These are phyloP conservation scores for Callyntrura sp. DNA, from an alignment of 2,888 invertebrate species.

Conservation along the genomic window DNA sequence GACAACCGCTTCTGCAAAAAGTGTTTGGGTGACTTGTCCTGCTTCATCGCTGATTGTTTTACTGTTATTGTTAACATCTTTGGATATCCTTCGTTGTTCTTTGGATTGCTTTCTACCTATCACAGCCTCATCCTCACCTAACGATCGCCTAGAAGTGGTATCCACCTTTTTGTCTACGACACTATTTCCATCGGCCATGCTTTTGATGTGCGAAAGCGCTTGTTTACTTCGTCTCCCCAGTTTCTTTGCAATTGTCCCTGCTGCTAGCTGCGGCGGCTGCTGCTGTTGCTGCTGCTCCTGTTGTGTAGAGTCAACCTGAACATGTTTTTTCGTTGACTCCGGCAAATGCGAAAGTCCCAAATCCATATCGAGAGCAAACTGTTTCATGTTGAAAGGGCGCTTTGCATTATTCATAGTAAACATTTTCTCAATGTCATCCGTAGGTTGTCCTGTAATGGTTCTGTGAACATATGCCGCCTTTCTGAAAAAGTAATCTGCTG, in stretches of 20 bases:
- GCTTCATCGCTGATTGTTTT: neutral
- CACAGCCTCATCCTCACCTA: neutral
- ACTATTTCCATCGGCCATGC: too few relatives aligned
- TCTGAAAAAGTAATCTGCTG: conserved; percentile 78
- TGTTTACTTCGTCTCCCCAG: conserved; percentile 1
- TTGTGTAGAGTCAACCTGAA: conserved; percentile 3
- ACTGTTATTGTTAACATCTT: neutral
- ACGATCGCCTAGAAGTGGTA: too few relatives aligned
- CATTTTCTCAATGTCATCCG: conserved; percentile 51
- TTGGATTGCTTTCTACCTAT: neutral
- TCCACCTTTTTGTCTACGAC: too few relatives aligned
- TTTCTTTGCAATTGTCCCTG: too few relatives aligned
- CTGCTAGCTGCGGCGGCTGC: too few relatives aligned
- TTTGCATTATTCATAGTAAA: conserved; percentile 43
- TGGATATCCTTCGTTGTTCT: conserved; percentile 4
- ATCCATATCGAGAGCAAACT: conserved; percentile 46
- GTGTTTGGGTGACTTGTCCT: too few relatives aligned
- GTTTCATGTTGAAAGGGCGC: conserved; percentile 56
- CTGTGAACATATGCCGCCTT: conserved; percentile 69
- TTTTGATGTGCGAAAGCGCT: too few relatives aligned
- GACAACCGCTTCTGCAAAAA: too few relatives aligned
- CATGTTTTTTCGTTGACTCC: neutral
- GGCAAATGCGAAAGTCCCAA: neutral
- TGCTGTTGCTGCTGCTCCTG: too few relatives aligned
- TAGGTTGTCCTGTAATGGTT: conserved; percentile 57